Percentiles rank a stretch among this genome's conserved stretches.
phyloP scores from a whole-genome alignment of 2,797 vertebrate genomes.

The Oreochromis mossambicus region DNA sequence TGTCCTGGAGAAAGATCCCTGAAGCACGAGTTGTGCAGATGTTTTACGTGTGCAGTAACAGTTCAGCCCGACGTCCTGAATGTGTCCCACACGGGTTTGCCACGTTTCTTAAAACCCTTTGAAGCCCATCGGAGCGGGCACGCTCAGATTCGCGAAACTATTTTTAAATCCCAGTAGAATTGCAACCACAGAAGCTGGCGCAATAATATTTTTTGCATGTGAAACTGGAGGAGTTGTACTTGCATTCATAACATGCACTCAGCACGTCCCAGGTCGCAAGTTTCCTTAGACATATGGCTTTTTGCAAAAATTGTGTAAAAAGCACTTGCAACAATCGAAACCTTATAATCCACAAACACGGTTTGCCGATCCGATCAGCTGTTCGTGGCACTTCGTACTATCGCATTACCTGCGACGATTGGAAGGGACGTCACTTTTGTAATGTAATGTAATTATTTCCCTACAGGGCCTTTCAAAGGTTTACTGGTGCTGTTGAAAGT shows the following conservation, averaged over 20 bases:
- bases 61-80: no score
- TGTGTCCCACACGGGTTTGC: no score
- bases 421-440: accelerated
- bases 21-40: no score
- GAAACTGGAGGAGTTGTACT: background rate
- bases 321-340: background rate
- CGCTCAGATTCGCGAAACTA: accelerated
- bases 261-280: accelerated
- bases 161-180: background rate
- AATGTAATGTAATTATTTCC: background rate
- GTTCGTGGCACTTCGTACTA: background rate
- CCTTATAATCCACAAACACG: accelerated
- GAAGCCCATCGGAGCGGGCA: no score
- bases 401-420: background rate
- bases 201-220: background rate
- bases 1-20: background rate
- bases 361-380: accelerated
- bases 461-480: background rate
- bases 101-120: no score
- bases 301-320: background rate
- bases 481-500: background rate
- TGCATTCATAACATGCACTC: background rate
- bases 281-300: background rate
- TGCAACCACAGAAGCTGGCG: background rate
- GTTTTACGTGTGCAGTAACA: no score